Evolutionary conservation across 2,888 invertebrate species (phyloP).

Genomic region (Plebejus argus): DNA sequence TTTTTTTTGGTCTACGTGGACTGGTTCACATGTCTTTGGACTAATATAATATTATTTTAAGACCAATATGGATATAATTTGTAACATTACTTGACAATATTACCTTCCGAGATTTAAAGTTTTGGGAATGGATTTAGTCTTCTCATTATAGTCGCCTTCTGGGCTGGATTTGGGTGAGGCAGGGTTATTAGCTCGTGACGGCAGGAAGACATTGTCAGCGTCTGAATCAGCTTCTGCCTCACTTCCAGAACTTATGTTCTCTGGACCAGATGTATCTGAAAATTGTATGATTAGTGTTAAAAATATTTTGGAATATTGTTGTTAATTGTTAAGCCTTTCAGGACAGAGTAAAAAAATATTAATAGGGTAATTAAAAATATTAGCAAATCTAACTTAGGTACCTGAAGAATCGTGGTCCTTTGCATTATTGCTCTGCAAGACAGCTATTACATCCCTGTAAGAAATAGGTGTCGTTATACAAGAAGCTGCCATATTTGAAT

Average conservation of each 20-base stretch:
- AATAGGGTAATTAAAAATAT: too few relatives aligned
- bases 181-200: constrained; percentile 66
- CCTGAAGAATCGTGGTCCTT: constrained; percentile 78
- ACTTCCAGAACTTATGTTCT: constrained; percentile 79
- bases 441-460: constrained; percentile 85
- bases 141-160: constrained; percentile 51
- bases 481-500: too few relatives aligned
- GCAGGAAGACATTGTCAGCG: constrained; percentile 75
- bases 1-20: too few relatives aligned
- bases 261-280: constrained; percentile 83
- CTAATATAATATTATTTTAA: too few relatives aligned
- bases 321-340: too few relatives aligned
- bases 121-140: constrained; percentile 66
- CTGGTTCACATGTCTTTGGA: too few relatives aligned
- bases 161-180: constrained; percentile 51
- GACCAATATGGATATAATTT: too few relatives aligned
- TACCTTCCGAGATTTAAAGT: constrained; percentile 75
- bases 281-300: neutral
- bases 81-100: neutral
- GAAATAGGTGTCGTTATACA: constrained; percentile 21
- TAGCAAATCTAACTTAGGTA: constrained; percentile 45
- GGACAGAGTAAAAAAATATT: too few relatives aligned
- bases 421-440: constrained; percentile 84
- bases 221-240: constrained; percentile 76
- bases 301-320: too few relatives aligned